Evolutionary conservation across 2,113 vertebrate species (phyloP).

Genomic region (Azemiops feae): DNA sequence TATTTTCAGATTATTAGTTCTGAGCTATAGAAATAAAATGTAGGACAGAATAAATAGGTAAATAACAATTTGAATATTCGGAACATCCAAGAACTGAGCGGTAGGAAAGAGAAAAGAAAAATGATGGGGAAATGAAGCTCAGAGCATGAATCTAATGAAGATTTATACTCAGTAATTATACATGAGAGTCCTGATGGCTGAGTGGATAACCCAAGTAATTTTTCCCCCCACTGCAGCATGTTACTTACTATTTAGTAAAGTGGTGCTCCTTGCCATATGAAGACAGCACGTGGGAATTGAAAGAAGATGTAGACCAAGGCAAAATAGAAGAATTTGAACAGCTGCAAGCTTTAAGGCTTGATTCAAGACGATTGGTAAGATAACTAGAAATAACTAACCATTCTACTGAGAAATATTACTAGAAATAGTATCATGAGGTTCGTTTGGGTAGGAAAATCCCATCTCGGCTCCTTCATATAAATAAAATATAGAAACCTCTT

Average conservation of each 20-base stretch:
- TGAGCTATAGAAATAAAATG: background rate
- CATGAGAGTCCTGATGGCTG: conserved; percentile 41
- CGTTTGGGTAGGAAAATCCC: background rate
- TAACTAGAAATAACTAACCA: background rate
- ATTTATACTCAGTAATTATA: conserved; percentile 12
- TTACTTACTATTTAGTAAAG: conserved; percentile 99
- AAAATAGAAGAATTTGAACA: conserved; percentile 99
- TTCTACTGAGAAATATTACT: background rate
- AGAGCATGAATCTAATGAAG: background rate
- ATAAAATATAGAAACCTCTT: background rate
- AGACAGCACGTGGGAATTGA: conserved; percentile 99
- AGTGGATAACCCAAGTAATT: conserved; percentile 57
- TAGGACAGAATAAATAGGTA: background rate
- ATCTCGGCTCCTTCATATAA: background rate
- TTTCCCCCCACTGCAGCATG: conserved; percentile 78
- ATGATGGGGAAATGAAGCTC: too few relatives aligned
- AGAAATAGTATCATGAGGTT: background rate
- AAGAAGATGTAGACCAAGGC: conserved; percentile 94
- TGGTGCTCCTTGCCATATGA: conserved; percentile 98
- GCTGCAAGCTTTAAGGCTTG: conserved; percentile 88
- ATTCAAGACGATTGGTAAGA: conserved; percentile 86
- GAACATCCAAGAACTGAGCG: background rate
- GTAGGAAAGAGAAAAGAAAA: background rate
- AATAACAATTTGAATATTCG: background rate
- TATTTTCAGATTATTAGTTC: background rate